phyloP scores from a whole-genome alignment of 2,888 invertebrate species.

The Lasius fuliginosus region DNA sequence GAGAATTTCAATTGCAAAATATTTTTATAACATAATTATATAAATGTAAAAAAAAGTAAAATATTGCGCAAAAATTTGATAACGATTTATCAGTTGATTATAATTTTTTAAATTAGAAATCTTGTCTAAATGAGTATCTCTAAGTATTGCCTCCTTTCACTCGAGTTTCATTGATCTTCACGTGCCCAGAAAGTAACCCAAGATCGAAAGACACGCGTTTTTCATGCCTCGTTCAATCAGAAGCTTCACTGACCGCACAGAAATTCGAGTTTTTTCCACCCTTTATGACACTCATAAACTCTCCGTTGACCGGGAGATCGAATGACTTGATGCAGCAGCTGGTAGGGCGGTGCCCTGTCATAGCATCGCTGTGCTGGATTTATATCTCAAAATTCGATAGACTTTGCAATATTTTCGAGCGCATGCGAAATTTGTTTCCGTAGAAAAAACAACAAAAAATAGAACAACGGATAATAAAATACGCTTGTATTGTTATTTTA shows the following conservation, averaged over 20 bases:
- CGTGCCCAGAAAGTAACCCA: slow-evolving; percentile 24
- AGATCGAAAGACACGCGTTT: slow-evolving; percentile 39
- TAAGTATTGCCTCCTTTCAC: slow-evolving; percentile 10
- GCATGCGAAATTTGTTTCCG: slow-evolving; percentile 8
- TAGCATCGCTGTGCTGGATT: slow-evolving; percentile 1
- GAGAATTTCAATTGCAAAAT: not conserved
- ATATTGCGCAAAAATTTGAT: not conserved
- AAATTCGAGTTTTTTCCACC: slow-evolving; percentile 52
- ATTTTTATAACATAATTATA: not conserved
- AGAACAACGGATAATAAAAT: not conserved
- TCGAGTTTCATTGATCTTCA: slow-evolving; percentile 54
- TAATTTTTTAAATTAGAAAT: not conserved
- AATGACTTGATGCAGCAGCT: slow-evolving; percentile 33
- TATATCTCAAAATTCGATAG: slow-evolving; percentile 39
- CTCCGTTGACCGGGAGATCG: slow-evolving; percentile 31
- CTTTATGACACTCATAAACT: slow-evolving; percentile 53
- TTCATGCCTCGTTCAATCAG: slow-evolving; percentile 54
- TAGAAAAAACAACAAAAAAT: not conserved
- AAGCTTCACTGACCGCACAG: slow-evolving; percentile 50
- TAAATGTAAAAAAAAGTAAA: not conserved
- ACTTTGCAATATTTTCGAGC: slow-evolving; percentile 21
- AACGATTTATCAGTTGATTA: not conserved
- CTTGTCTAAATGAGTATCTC: not conserved
- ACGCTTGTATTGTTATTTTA: not conserved
- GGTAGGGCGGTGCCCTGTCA: slow-evolving; percentile 15